Conservation (phyloP, 2,113 vertebrate species). For the Grantiella picta region DNA sequence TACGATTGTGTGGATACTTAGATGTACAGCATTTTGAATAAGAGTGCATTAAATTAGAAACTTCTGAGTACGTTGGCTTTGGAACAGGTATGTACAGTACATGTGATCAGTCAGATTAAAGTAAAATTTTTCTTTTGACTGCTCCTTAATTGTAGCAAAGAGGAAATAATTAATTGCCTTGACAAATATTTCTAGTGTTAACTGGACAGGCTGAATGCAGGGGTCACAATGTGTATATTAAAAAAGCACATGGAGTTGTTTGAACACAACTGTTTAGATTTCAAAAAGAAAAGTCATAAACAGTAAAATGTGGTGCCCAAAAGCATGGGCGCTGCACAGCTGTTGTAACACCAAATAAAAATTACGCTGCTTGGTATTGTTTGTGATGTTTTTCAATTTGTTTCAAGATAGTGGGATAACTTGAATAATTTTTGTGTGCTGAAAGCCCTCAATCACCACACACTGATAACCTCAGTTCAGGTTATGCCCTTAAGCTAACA, state of each 20-base stretch:
- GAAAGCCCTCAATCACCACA: background rate
- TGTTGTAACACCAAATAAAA: constrained; percentile 87
- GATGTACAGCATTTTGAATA: constrained; percentile 72
- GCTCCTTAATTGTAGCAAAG: constrained; percentile 72
- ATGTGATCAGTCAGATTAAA: constrained; percentile 70
- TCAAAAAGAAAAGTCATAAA: constrained; percentile 39
- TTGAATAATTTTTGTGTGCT: background rate
- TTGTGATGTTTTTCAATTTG: constrained; percentile 63
- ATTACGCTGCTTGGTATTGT: constrained; percentile 79
- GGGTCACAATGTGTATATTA: constrained; percentile 69
- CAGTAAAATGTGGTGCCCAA: constrained; percentile 21
- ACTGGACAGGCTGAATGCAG: constrained; percentile 62
- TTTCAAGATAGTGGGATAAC: constrained; percentile 6
- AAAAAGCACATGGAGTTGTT: constrained; percentile 58
- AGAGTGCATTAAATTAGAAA: constrained; percentile 64
- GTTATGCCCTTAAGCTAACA: background rate
- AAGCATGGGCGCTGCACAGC: constrained; percentile 60
- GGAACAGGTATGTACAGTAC: constrained; percentile 69
- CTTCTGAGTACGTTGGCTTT: constrained; percentile 64
- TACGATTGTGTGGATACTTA: constrained; percentile 69
- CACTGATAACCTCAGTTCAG: background rate
- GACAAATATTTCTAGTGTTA: constrained; percentile 69
- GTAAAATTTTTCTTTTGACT: constrained; percentile 68
- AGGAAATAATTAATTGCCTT: constrained; percentile 76
- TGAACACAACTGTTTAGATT: constrained; percentile 59